A percentile compares a stretch with the other conserved stretches of the same genome.
Conservation (phyloP, 2,797 vertebrate genomes). For the Delichon dasypus region DNA sequence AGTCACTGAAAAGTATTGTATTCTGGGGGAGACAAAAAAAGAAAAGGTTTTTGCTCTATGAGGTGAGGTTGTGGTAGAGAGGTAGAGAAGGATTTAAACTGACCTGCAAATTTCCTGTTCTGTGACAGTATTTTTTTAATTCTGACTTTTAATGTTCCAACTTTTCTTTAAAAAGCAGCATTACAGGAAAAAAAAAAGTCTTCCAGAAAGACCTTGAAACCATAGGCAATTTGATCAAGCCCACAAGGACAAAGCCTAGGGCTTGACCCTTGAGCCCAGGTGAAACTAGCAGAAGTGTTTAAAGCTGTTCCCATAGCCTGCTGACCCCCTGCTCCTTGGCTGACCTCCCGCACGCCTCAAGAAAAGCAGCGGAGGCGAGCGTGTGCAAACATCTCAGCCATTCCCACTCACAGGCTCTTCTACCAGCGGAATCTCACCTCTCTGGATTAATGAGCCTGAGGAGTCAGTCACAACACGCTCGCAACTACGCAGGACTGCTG, state of each 20-base stretch:
- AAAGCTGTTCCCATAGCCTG: background rate
- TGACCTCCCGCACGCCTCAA: rapidly evolving
- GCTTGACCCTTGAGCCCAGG: background rate
- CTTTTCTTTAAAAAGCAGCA: background rate
- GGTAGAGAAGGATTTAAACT: background rate
- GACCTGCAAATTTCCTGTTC: background rate
- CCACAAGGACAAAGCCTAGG: background rate
- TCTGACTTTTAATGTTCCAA: background rate
- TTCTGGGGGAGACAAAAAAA: background rate
- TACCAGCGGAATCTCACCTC: background rate
- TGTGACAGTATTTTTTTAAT: background rate
- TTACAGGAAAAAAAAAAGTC: background rate
- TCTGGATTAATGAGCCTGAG: background rate
- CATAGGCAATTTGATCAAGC: background rate
- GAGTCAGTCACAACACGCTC: background rate
- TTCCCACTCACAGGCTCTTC: background rate
- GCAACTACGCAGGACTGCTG: background rate
- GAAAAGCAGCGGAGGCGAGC: background rate
- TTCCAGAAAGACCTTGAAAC: background rate
- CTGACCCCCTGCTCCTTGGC: background rate
- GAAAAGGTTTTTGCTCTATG: background rate
- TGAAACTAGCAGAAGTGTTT: background rate
- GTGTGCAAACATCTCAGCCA: background rate
- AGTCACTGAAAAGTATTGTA: background rate
- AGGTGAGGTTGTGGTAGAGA: background rate